Conservation (phyloP, 2,113 vertebrate genomes). For the Sturnus vulgaris region DNA sequence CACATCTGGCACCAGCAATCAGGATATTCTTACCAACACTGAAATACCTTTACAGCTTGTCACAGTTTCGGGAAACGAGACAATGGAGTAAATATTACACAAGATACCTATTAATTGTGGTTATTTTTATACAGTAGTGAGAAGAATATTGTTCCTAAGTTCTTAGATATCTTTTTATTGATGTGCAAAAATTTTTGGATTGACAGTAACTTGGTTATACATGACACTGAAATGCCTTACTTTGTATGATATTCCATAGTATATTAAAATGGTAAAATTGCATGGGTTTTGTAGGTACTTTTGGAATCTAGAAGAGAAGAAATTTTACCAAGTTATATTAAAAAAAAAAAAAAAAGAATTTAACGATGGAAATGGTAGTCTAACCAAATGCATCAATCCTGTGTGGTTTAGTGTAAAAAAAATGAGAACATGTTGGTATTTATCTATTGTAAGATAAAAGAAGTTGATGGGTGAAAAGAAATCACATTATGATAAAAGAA, state of each 20-base stretch:
- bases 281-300: constrained; percentile 92
- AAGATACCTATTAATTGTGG: constrained; percentile 87
- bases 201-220: constrained; percentile 94
- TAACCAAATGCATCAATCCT: constrained; percentile 87
- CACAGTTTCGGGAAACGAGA: constrained; percentile 94
- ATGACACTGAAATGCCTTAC: constrained; percentile 99
- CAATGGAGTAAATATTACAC: constrained; percentile 93
- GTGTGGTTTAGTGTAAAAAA: constrained; percentile 87
- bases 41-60: constrained; percentile 99
- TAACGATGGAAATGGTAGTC: constrained; percentile 84
- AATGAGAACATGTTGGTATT: constrained; percentile 86
- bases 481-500: constrained; percentile 91
- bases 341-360: constrained; percentile 84
- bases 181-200: constrained; percentile 89
- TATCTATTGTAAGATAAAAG: constrained; percentile 83
- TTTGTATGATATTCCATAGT: constrained; percentile 98
- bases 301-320: constrained; percentile 86
- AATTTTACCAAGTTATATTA: constrained; percentile 87
- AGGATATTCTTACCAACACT: constrained; percentile 94
- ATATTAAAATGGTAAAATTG: constrained; percentile 92
- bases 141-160: constrained; percentile 87
- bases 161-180: constrained; percentile 93
- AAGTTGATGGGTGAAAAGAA: constrained; percentile 89
- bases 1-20: constrained; percentile 85
- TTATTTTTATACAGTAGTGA: constrained; percentile 91